Conservation (phyloP, 2,797 vertebrate genomes). For the Girardinus metallicus region DNA sequence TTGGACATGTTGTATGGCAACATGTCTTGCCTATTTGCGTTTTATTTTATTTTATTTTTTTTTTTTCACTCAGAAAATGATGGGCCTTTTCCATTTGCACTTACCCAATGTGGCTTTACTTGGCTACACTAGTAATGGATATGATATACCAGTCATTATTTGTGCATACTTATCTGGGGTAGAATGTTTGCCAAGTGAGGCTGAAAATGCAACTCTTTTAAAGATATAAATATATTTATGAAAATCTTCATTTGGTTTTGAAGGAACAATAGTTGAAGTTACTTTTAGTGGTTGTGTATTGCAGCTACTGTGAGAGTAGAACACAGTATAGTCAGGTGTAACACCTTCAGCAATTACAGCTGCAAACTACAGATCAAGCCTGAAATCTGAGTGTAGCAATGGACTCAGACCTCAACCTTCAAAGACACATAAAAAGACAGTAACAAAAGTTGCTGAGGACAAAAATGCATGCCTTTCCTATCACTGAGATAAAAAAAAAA, state of each 20-base stretch:
- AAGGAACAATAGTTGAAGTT: neutral
- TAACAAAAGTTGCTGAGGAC: neutral
- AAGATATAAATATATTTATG: neutral
- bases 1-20: neutral
- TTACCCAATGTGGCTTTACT: neutral
- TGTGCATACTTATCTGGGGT: neutral
- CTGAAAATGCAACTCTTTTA: neutral
- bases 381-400: too few relatives aligned
- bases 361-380: too few relatives aligned
- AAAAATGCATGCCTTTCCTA: neutral
- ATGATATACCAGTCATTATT: too few relatives aligned
- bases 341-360: neutral
- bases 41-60: too few relatives aligned
- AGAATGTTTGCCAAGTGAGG: too few relatives aligned
- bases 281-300: neutral
- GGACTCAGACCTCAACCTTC: too few relatives aligned
- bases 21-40: neutral
- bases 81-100: neutral
- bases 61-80: neutral
- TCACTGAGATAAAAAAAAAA: neutral
- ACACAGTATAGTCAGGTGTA: neutral
- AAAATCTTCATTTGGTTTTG: neutral
- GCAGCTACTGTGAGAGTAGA: neutral
- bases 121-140: too few relatives aligned
- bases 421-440: too few relatives aligned